phyloP scores from a whole-genome alignment of 2,113 vertebrate species.

The Monopterus albus region DNA sequence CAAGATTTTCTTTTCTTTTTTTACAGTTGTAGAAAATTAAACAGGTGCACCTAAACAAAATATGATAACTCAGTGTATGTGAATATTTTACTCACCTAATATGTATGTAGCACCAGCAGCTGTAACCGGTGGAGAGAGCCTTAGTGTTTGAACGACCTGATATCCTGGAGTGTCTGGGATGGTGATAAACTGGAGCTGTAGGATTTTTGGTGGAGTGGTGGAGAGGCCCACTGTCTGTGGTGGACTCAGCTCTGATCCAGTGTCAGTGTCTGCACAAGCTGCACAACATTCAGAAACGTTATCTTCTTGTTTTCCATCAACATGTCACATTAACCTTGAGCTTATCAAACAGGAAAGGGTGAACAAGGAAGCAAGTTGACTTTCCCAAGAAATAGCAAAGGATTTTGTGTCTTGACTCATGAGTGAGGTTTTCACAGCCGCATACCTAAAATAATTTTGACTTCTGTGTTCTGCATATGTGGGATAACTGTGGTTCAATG shows the following conservation, averaged over 20 bases:
- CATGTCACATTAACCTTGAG: neutral
- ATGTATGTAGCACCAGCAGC: conserved; percentile 58
- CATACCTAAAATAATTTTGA: no score
- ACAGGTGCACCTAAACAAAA: no score
- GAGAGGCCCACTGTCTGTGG: neutral
- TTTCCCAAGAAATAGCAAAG: neutral
- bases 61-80: no score
- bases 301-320: neutral
- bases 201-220: conserved; percentile 24
- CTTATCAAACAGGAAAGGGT: neutral
- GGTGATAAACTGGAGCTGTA: conserved; percentile 47
- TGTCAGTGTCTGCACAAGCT: conserved; percentile 33
- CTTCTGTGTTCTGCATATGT: no score
- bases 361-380: neutral
- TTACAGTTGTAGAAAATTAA: no score
- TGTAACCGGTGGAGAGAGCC: conserved; percentile 38
- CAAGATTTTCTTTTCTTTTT: no score
- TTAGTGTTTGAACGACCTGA: conserved; percentile 34
- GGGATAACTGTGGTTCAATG: no score
- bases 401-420: no score
- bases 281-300: neutral
- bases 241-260: neutral
- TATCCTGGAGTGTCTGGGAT: conserved; percentile 32
- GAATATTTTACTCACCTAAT: conserved; percentile 50
- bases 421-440: no score